phyloP scores from a whole-genome alignment of 2,113 vertebrate species.

The Xenopus borealis region DNA sequence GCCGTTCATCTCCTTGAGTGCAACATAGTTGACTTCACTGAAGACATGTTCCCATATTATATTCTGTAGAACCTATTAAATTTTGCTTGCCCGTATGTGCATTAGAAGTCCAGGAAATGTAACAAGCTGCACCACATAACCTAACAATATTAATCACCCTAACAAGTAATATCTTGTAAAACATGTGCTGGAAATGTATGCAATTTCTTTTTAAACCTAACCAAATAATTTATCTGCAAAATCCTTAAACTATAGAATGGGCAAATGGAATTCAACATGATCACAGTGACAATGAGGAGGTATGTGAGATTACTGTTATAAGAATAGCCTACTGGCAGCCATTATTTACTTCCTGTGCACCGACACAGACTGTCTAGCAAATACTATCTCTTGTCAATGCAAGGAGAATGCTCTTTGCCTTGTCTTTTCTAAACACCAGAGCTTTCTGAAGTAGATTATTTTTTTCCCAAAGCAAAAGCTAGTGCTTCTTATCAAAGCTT shows the following conservation, averaged over 20 bases:
- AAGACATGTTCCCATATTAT: too few species aligned
- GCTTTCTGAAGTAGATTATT: constrained; percentile 23
- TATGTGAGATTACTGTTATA: constrained; percentile 15
- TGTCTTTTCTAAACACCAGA: constrained; percentile 8
- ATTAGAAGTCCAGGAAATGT: too few species aligned
- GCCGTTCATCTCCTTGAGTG: too few species aligned
- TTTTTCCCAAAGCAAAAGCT: constrained; percentile 21
- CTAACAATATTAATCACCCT: too few species aligned
- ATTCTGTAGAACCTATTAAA: too few species aligned
- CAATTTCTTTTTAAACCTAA: too few species aligned
- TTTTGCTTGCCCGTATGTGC: too few species aligned
- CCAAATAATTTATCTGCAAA: too few species aligned
- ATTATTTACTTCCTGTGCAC: constrained; percentile 16
- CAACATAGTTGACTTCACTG: too few species aligned
- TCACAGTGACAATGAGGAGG: background rate
- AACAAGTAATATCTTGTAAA: too few species aligned
- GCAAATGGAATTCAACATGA: background rate
- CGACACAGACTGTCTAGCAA: constrained; percentile 3
- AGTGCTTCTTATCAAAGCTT: constrained; percentile 35
- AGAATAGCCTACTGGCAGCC: constrained; percentile 14
- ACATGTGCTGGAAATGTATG: too few species aligned
- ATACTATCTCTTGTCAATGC: constrained; percentile 2
- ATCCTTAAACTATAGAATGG: background rate
- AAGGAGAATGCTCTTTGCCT: constrained; percentile 25
- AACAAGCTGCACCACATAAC: too few species aligned